Conservation (phyloP, 2,888 invertebrate genomes). For the Zeuzera pyrina region DNA sequence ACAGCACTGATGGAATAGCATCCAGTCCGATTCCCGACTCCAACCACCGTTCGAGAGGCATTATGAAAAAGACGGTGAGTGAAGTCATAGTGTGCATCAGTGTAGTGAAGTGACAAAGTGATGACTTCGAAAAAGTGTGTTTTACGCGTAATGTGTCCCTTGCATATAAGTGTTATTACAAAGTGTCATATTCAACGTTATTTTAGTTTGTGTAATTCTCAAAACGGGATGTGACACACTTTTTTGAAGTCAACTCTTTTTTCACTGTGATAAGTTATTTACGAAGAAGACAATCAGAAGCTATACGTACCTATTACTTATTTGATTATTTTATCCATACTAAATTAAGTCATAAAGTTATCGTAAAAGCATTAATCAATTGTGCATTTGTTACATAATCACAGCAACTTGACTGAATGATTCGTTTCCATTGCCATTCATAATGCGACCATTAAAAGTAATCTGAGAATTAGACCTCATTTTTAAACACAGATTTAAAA, state of each 20-base stretch:
- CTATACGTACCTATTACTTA: background rate
- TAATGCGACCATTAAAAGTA: too few relatives aligned
- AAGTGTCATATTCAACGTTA: constrained; percentile 19
- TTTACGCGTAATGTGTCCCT: constrained; percentile 41
- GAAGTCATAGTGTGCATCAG: constrained; percentile 22
- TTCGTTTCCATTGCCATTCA: too few relatives aligned
- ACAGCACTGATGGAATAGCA: constrained; percentile 44
- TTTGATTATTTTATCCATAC: background rate
- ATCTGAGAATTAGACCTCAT: too few relatives aligned
- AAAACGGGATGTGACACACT: constrained; percentile 38
- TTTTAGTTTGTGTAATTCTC: constrained; percentile 7
- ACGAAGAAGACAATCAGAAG: background rate
- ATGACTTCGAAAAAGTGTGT: constrained; percentile 63
- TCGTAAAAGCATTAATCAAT: too few relatives aligned
- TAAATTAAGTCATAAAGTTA: too few relatives aligned
- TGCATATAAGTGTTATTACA: too few relatives aligned
- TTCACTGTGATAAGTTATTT: background rate
- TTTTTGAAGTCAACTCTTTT: constrained; percentile 53
- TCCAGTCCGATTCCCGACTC: constrained; percentile 68
- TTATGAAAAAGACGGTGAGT: constrained; percentile 68
- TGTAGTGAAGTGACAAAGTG: constrained; percentile 40
- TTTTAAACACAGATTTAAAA: too few relatives aligned
- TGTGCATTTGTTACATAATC: too few relatives aligned
- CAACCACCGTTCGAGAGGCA: constrained; percentile 65
- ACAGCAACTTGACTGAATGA: too few relatives aligned